Conservation (phyloP, 2,888 invertebrate species). For the Branchipolynoe longqiensis region DNA sequence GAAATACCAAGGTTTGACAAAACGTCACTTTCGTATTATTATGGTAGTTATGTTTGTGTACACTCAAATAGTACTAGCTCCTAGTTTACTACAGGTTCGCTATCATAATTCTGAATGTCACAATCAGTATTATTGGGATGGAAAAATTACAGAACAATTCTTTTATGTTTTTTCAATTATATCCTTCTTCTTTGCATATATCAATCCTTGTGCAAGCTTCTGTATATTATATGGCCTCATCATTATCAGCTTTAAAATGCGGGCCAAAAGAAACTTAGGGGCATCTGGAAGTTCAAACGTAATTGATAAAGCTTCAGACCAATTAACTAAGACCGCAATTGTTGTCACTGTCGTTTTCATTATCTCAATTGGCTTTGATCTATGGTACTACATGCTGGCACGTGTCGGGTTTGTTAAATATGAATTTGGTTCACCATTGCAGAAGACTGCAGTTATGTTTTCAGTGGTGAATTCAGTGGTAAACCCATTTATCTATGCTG, state of each 20-base stretch:
- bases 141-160: not conserved
- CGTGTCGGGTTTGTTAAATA: conserved; percentile 1
- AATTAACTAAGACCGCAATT: conserved; percentile 30
- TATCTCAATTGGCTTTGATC: conserved; percentile 29
- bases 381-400: conserved; percentile 43
- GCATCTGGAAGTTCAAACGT: not conserved
- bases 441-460: conserved; percentile 17
- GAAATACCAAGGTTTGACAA: not conserved
- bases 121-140: not conserved
- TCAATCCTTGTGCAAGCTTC: conserved; percentile 20
- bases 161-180: not conserved
- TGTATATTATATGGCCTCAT: conserved; percentile 24
- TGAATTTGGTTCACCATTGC: conserved; percentile 21
- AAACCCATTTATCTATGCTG: conserved; percentile 10
- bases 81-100: not conserved
- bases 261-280: not conserved
- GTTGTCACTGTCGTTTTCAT: conserved; percentile 19
- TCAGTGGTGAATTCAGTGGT: conserved; percentile 29
- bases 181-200: conserved; percentile 21
- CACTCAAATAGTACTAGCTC: not conserved
- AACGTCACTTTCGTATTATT: not conserved
- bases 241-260: not conserved
- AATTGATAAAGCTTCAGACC: conserved; percentile 5
- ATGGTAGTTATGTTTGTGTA: not conserved
- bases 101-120: not conserved